Conservation (phyloP, 2,888 invertebrate genomes). For the Lagria hirta region DNA sequence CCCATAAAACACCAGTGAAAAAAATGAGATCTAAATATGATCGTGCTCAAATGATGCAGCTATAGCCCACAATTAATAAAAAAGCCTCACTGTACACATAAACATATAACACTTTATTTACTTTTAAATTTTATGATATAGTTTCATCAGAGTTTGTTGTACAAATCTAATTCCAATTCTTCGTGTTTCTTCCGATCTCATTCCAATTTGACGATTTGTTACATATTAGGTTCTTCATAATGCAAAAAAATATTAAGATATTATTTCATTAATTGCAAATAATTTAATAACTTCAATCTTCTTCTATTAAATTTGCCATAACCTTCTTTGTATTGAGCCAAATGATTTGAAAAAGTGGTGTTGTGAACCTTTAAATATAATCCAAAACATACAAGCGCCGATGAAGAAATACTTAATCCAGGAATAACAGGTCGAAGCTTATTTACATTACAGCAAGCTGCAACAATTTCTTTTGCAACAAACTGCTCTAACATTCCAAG, state of each 20-base stretch:
- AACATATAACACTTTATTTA: constrained; percentile 5
- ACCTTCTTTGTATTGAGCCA: constrained; percentile 52
- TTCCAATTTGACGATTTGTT: too few relatives aligned
- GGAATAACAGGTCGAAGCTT: constrained; percentile 63
- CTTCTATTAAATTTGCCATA: constrained; percentile 50
- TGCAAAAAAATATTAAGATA: constrained; percentile 60
- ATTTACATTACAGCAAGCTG: constrained; percentile 58
- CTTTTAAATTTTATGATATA: background rate
- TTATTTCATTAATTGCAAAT: constrained; percentile 54
- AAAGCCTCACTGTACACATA: background rate
- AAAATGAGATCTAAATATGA: too few relatives aligned
- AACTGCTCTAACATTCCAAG: constrained; percentile 65
- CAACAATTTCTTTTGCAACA: constrained; percentile 57
- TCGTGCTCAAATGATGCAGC: too few relatives aligned
- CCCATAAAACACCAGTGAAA: too few relatives aligned
- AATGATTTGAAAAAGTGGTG: constrained; percentile 42
- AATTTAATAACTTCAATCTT: constrained; percentile 40
- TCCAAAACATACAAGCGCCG: constrained; percentile 61
- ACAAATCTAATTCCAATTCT: background rate
- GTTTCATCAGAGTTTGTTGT: background rate
- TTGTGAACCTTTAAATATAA: constrained; percentile 61
- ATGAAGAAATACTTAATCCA: constrained; percentile 56
- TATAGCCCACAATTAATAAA: constrained; percentile 6
- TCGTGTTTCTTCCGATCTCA: too few relatives aligned
- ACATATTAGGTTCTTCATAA: constrained; percentile 45